Evolutionary conservation across 2,113 vertebrate species (phyloP).

Genomic region (Climacteris rufus): DNA sequence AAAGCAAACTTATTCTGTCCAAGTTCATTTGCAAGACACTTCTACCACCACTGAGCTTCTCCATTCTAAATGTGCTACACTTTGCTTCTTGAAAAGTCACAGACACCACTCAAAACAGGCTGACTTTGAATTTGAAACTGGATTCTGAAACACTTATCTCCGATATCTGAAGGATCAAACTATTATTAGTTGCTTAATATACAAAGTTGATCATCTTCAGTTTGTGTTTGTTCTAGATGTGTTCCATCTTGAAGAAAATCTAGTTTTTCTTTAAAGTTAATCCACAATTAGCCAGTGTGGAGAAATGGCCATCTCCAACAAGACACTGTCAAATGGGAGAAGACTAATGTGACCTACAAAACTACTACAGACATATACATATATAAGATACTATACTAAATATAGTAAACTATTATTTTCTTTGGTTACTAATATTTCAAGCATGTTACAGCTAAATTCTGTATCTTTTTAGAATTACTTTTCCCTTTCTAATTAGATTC

Average conservation of each 20-base stretch:
- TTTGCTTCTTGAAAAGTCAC: background rate
- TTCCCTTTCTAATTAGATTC: background rate
- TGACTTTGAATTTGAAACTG: background rate
- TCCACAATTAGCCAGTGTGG: background rate
- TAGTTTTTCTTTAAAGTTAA: background rate
- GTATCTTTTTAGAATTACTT: background rate
- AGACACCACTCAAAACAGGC: background rate
- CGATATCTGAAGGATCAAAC: background rate
- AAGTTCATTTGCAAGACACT: background rate
- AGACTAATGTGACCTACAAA: background rate
- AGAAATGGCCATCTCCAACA: background rate
- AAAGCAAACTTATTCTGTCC: background rate
- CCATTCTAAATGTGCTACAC: background rate
- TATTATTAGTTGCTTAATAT: background rate
- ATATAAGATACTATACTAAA: too few relatives aligned
- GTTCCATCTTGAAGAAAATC: background rate
- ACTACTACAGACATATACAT: too few relatives aligned
- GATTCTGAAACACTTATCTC: background rate
- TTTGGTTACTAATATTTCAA: background rate
- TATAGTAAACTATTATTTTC: background rate
- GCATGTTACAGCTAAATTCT: background rate
- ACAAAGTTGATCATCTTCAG: background rate
- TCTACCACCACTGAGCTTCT: background rate
- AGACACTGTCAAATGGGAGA: background rate
- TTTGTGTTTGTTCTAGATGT: background rate